Evolutionary conservation across 2,888 invertebrate genomes (phyloP).

Genomic region (Bugulina stolonifera): DNA sequence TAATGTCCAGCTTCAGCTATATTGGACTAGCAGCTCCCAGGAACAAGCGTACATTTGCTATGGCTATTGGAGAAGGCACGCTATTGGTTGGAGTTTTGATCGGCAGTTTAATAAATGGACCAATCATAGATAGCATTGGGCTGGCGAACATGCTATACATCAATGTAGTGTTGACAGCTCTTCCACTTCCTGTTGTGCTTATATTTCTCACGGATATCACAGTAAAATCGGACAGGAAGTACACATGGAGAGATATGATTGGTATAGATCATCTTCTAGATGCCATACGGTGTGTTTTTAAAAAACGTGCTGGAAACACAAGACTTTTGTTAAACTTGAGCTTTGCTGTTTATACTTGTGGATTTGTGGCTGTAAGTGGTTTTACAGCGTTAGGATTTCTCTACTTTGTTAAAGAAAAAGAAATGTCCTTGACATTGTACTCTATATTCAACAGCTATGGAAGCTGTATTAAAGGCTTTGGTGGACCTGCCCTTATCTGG

Average conservation of each 20-base stretch:
- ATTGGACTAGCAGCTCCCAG: not conserved
- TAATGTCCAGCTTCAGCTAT: constrained; percentile 18
- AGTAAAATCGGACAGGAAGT: not conserved
- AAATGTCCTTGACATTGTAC: not conserved
- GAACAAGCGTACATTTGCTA: not conserved
- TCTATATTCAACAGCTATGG: not conserved
- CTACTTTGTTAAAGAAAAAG: constrained; percentile 17
- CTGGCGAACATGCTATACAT: not conserved
- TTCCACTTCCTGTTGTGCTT: not conserved
- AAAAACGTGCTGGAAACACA: constrained; percentile 3
- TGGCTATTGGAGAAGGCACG: not conserved
- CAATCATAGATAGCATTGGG: constrained; percentile 7
- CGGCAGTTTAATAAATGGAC: constrained; percentile 19
- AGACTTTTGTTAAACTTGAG: not conserved
- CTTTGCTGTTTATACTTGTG: not conserved
- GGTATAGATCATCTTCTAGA: not conserved
- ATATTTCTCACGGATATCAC: constrained; percentile 9
- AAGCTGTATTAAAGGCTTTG: not conserved
- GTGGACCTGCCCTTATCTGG: not conserved
- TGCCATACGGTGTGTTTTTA: not conserved
- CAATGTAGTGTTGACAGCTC: not conserved
- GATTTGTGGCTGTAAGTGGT: not conserved
- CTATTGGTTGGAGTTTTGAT: constrained; percentile 19
- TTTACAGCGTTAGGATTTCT: not conserved
- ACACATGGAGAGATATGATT: constrained; percentile 3